Conservation (phyloP, 1,140 invertebrate species). For the Eupristina koningsbergeri region DNA sequence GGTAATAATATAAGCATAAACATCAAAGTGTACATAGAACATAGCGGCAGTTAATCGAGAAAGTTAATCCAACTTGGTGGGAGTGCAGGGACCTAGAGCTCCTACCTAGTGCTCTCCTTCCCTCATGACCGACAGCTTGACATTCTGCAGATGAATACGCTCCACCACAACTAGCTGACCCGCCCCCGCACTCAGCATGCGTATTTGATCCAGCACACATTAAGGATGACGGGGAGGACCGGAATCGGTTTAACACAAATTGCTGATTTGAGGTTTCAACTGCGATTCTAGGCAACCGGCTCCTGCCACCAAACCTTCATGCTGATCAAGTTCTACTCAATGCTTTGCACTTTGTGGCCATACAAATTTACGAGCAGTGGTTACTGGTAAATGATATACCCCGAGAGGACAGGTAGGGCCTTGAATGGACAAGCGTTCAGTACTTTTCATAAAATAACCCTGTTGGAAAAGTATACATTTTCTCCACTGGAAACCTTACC, state of each 20-base stretch:
- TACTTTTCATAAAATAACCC: not conserved
- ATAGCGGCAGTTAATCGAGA: not conserved
- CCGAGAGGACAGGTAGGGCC: not conserved
- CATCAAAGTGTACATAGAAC: not conserved
- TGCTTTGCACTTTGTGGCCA: not conserved
- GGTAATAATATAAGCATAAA: not conserved
- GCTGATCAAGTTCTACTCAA: conserved; percentile 32
- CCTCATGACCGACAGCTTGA: not conserved
- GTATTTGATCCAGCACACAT: conserved; percentile 14
- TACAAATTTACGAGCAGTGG: not conserved
- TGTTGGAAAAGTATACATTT: not conserved
- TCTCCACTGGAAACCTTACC: no score
- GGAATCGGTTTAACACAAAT: conserved; percentile 43
- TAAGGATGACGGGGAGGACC: conserved; percentile 3
- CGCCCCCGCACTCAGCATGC: not conserved
- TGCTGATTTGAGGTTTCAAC: conserved; percentile 38
- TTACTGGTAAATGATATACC: not conserved
- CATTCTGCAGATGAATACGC: not conserved
- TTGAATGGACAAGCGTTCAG: not conserved
- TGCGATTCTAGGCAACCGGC: not conserved
- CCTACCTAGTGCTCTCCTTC: not conserved
- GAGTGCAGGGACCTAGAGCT: no score
- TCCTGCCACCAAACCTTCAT: not conserved
- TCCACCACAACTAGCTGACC: not conserved
- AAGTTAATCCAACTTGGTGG: not conserved